Conservation (phyloP, 2,888 invertebrate species). For the Lamellibrachia columna region DNA sequence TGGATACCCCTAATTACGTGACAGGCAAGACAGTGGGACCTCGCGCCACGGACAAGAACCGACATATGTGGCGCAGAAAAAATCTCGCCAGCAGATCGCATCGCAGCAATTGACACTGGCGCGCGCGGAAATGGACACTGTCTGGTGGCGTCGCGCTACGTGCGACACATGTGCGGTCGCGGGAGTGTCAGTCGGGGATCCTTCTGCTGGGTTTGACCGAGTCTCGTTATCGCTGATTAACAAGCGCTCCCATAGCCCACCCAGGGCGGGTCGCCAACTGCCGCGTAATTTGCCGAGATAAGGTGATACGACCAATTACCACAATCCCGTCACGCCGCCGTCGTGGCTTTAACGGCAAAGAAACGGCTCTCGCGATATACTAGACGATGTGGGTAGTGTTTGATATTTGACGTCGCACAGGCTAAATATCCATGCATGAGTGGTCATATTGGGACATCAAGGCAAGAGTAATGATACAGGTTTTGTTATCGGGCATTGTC, state of each 20-base stretch:
- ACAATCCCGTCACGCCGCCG: not conserved
- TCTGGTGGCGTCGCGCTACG: not conserved
- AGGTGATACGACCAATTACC: not conserved
- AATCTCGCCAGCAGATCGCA: not conserved
- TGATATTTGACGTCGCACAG: not conserved
- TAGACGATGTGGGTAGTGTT: not conserved
- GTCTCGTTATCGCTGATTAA: constrained; percentile 3
- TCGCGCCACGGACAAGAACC: not conserved
- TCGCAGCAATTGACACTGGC: constrained; percentile 16
- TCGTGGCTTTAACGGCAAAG: not conserved
- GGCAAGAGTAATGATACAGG: not conserved
- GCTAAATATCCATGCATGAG: not conserved
- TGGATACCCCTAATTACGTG: not conserved
- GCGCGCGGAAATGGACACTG: not conserved
- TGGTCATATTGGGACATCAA: not conserved
- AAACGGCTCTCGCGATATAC: not conserved
- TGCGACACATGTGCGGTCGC: not conserved
- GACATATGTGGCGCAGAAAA: constrained; percentile 5
- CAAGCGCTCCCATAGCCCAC: not conserved
- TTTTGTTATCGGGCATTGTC: not conserved
- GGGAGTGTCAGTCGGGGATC: not conserved
- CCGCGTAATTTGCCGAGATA: constrained; percentile 16
- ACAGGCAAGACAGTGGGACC: not conserved
- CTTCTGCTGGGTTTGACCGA: not conserved
- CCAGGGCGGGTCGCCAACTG: constrained; percentile 16